Evolutionary conservation across 37 sponge, comb jelly and placozoan genomes (phyloP).

Genomic region (Eunapius fragilis): DNA sequence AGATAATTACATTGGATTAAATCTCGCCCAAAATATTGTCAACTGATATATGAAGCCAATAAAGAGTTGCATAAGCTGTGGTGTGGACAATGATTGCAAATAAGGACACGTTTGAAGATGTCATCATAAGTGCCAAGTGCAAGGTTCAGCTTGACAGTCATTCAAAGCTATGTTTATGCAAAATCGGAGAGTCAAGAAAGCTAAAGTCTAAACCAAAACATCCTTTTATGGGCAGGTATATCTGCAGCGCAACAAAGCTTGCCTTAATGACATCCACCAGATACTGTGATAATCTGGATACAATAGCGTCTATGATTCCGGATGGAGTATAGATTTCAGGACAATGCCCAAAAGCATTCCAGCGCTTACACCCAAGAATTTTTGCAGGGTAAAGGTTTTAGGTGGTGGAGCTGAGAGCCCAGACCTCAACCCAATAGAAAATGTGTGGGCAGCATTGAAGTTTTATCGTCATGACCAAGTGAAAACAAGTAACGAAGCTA

Average conservation of each 20-base stretch:
- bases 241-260: slow-evolving; percentile 23
- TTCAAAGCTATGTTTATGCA: slow-evolving; percentile 1
- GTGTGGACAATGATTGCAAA: neutral
- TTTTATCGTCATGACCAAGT: neutral
- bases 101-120: slow-evolving; percentile 17
- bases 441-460: slow-evolving; percentile 5
- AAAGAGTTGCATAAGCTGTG: slow-evolving; percentile 9
- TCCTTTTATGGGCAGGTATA: slow-evolving; percentile 25
- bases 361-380: neutral
- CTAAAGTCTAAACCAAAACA: slow-evolving; percentile 25
- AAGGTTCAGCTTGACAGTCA: slow-evolving; percentile 24
- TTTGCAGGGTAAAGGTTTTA: neutral
- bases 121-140: slow-evolving; percentile 21
- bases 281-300: slow-evolving; percentile 12
- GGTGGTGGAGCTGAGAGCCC: slow-evolving; percentile 11
- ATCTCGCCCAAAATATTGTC: slow-evolving; percentile 13
- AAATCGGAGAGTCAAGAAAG: slow-evolving; percentile 1
- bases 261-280: slow-evolving; percentile 27
- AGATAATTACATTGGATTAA: slow-evolving; percentile 4
- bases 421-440: neutral
- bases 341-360: neutral
- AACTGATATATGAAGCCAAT: slow-evolving; percentile 18
- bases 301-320: neutral
- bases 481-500: neutral
- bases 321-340: neutral